Evolutionary conservation across 1,140 invertebrate species (phyloP).

Genomic region (Scaptomyza hsui): DNA sequence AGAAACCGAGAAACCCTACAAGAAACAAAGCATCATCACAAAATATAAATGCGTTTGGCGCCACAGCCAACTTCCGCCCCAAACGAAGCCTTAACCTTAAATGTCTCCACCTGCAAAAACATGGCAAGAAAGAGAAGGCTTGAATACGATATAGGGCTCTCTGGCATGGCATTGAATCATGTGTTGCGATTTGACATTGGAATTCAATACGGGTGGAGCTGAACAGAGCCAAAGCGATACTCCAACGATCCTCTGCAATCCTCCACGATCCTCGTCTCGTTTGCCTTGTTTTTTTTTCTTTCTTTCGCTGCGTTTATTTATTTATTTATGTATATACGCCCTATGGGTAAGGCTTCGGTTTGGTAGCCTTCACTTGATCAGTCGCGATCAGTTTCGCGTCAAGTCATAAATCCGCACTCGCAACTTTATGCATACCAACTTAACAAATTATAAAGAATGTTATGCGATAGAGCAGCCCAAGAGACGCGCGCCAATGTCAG

Average conservation of each 20-base stretch:
- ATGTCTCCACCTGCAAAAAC: conserved; percentile 33
- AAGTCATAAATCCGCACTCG: conserved; percentile 78
- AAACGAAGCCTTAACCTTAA: conserved; percentile 10
- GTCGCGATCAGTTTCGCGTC: conserved; percentile 67
- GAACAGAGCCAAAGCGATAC: conserved; percentile 26
- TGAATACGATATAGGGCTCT: conserved; percentile 36
- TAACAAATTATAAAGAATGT: conserved; percentile 69
- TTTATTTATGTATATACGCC: conserved; percentile 17
- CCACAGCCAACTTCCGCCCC: conserved; percentile 39
- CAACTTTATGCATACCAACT: conserved; percentile 59
- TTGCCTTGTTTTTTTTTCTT: conserved; percentile 6
- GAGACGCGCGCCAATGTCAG: conserved; percentile 62
- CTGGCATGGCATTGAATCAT: conserved; percentile 43
- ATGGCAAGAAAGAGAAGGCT: background rate
- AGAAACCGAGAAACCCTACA: conserved; percentile 9
- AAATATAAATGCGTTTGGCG: conserved; percentile 33
- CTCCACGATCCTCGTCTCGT: conserved; percentile 11
- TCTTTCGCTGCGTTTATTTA: background rate
- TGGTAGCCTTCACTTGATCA: conserved; percentile 37
- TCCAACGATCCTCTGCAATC: conserved; percentile 27
- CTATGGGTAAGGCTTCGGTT: conserved; percentile 28
- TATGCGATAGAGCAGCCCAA: conserved; percentile 56
- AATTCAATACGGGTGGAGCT: conserved; percentile 68
- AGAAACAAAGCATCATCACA: conserved; percentile 14
- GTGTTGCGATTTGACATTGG: conserved; percentile 71